These are phyloP conservation scores for Coreius guichenoti DNA, from an alignment of 2,797 vertebrate species.

Conservation along the genomic window DNA sequence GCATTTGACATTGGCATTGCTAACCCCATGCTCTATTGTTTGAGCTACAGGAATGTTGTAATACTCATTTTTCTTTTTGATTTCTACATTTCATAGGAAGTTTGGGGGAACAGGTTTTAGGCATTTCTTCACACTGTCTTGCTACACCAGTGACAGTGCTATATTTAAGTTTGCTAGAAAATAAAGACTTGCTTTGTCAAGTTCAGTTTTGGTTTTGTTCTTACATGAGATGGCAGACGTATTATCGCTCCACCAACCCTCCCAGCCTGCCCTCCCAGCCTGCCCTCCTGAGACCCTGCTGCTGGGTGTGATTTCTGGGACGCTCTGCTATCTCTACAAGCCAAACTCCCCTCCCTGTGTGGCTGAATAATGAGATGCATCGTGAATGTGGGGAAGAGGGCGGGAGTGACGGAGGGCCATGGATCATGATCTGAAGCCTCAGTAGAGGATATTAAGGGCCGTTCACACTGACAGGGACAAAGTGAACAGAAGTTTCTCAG, in stretches of 20 bases:
- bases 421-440: conserved; percentile 27
- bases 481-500: background rate
- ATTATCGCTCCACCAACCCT: conserved; percentile 1
- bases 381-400: background rate
- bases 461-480: background rate
- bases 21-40: background rate
- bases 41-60: no score
- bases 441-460: conserved; percentile 35
- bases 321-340: conserved; percentile 26
- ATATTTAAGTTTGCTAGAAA: background rate
- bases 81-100: no score
- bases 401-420: background rate
- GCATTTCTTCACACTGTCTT: background rate
- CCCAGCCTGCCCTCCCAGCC: conserved; percentile 23
- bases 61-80: no score
- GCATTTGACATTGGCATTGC: background rate
- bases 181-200: background rate
- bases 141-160: background rate
- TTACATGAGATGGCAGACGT: background rate
- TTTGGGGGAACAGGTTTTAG: background rate
- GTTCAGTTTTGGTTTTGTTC: background rate
- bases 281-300: conserved; percentile 21
- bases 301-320: conserved; percentile 21
- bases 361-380: conserved; percentile 32
- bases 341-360: conserved; percentile 25